Evolutionary conservation across 2,113 vertebrate genomes (phyloP).

Genomic region (Aramus guarauna): DNA sequence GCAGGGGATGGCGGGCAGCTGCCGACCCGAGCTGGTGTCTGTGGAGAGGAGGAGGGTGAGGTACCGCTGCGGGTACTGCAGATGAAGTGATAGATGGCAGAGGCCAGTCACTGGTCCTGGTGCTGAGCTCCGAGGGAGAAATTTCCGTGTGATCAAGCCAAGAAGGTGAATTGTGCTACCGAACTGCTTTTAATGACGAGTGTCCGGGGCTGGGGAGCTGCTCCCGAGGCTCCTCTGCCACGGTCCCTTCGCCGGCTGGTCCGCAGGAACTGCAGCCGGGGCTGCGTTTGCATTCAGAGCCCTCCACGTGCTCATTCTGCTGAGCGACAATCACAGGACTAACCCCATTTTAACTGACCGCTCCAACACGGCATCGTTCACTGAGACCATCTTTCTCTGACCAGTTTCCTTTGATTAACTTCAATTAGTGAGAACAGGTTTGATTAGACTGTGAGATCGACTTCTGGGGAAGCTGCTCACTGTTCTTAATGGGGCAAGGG

Average conservation of each 20-base stretch:
- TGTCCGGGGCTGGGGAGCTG: not conserved
- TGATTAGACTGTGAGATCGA: not conserved
- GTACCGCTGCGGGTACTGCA: not conserved
- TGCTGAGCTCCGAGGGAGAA: not conserved
- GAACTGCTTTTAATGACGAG: not conserved
- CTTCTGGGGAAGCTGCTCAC: not conserved
- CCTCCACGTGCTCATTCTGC: not conserved
- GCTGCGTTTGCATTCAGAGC: not conserved
- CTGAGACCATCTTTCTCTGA: not conserved
- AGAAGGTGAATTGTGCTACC: not conserved
- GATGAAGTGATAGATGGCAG: not conserved
- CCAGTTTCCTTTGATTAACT: not conserved
- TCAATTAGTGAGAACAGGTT: not conserved
- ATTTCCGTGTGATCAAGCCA: too few relatives aligned
- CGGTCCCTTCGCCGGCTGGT: rapidly evolving
- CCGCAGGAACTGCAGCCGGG: rapidly evolving
- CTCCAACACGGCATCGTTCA: rapidly evolving
- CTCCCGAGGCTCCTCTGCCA: not conserved
- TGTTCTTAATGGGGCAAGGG: not conserved
- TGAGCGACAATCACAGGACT: not conserved
- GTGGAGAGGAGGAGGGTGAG: not conserved
- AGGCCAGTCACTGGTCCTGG: not conserved
- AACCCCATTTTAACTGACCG: not conserved
- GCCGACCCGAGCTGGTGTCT: not conserved
- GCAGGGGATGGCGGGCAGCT: not conserved